A percentile compares a stretch with the other conserved stretches of the same genome.
phyloP scores from a whole-genome alignment of 1,140 invertebrate species.

The Zelostemma sp. region DNA sequence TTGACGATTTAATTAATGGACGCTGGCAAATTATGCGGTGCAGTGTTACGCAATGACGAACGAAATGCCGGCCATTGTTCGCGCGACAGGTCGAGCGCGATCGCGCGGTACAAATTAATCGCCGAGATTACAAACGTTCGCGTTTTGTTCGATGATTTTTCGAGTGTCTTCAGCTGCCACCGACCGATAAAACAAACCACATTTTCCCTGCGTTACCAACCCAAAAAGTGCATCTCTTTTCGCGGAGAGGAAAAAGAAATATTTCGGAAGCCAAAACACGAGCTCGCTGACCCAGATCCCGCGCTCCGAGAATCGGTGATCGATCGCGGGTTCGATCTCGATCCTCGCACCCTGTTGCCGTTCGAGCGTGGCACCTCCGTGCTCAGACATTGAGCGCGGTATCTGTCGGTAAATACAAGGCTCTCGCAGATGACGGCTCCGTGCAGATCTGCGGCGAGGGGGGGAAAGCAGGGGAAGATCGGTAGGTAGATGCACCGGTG shows the following conservation, averaged over 20 bases:
- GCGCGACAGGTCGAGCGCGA: too few relatives aligned
- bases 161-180: too few relatives aligned
- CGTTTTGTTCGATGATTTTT: too few relatives aligned
- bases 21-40: constrained; percentile 40
- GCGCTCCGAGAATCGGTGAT: constrained; percentile 31
- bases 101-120: too few relatives aligned
- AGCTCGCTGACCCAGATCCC: constrained; percentile 35
- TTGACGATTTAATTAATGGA: constrained; percentile 49
- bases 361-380: constrained; percentile 31
- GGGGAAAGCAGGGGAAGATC: constrained; percentile 13
- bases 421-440: constrained; percentile 42
- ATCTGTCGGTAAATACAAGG: constrained; percentile 49
- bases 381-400: constrained; percentile 43
- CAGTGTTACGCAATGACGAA: constrained; percentile 37
- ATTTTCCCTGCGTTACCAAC: too few relatives aligned
- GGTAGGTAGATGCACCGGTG: constrained; percentile 53
- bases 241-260: constrained; percentile 11
- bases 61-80: constrained; percentile 40
- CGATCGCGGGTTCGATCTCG: constrained; percentile 27
- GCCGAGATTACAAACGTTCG: too few relatives aligned
- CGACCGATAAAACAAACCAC: too few relatives aligned
- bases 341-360: constrained; percentile 23
- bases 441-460: constrained; percentile 21
- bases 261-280: neutral
- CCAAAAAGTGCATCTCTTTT: neutral